These are phyloP conservation scores for Pantherophis vulpinus DNA, from an alignment of 2,797 vertebrate genomes.

Conservation along the genomic window DNA sequence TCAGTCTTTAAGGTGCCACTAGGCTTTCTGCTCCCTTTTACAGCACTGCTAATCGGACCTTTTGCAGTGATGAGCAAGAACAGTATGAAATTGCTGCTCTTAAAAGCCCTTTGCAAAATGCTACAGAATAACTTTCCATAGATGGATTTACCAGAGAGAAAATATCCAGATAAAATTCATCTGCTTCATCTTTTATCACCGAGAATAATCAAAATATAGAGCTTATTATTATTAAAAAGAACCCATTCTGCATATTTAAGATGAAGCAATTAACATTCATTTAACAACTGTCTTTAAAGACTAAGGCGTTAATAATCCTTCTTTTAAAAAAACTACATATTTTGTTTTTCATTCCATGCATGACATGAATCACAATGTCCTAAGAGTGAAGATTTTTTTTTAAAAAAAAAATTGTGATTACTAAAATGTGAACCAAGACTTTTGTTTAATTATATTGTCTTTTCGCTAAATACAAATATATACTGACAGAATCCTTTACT, in stretches of 20 bases:
- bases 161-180: neutral
- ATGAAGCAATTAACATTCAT: neutral
- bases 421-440: neutral
- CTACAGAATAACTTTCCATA: neutral
- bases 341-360: neutral
- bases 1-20: neutral
- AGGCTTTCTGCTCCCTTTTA: neutral
- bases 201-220: neutral
- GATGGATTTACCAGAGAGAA: neutral
- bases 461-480: neutral
- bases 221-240: neutral
- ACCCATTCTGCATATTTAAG: neutral
- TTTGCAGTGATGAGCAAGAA: neutral
- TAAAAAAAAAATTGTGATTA: neutral
- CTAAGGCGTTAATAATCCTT: neutral
- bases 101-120: neutral
- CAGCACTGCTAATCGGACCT: neutral
- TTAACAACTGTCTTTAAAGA: neutral
- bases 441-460: neutral
- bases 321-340: neutral
- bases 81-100: neutral
- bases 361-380: neutral
- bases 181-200: neutral
- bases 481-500: neutral
- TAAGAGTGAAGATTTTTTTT: neutral